These are phyloP conservation scores for Drosophila fungiperda DNA, from an alignment of 2,888 invertebrate species.

Conservation along the genomic window DNA sequence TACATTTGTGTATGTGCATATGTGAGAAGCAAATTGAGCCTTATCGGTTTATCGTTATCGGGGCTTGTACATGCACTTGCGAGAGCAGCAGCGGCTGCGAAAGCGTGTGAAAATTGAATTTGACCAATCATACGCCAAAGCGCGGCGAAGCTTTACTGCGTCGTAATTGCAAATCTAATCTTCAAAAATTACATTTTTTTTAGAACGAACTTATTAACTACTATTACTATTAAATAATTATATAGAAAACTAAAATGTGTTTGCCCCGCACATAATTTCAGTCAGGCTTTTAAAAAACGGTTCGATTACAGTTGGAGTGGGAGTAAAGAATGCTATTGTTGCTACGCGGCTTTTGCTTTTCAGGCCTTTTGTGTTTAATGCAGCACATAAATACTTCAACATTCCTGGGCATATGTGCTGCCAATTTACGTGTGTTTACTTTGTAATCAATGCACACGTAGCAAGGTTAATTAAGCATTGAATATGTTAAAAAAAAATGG, in stretches of 20 bases:
- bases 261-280: slow-evolving; percentile 3
- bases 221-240: not conserved
- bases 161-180: slow-evolving; percentile 44
- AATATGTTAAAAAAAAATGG: slow-evolving; percentile 46
- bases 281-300: slow-evolving; percentile 36
- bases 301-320: slow-evolving; percentile 33
- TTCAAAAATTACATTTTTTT: slow-evolving; percentile 3
- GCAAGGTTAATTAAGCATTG: slow-evolving; percentile 63
- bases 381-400: slow-evolving; percentile 18
- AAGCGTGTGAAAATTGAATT: slow-evolving; percentile 16
- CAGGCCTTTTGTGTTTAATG: slow-evolving; percentile 7
- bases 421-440: slow-evolving; percentile 38
- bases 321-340: slow-evolving; percentile 21
- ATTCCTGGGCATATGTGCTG: slow-evolving; percentile 23
- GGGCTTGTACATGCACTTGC: slow-evolving; percentile 35
- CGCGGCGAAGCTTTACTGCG: slow-evolving; percentile 22
- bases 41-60: slow-evolving; percentile 41
- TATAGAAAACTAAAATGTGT: slow-evolving; percentile 10
- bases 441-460: slow-evolving; percentile 63
- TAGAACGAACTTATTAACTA: not conserved
- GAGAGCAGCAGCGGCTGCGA: slow-evolving; percentile 18
- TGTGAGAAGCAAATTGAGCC: slow-evolving; percentile 17
- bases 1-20: not conserved
- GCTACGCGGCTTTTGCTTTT: not conserved
- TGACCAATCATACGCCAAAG: slow-evolving; percentile 26